Evolutionary conservation across 1,140 invertebrate genomes (phyloP).

Genomic region (Magallana ariakensis): DNA sequence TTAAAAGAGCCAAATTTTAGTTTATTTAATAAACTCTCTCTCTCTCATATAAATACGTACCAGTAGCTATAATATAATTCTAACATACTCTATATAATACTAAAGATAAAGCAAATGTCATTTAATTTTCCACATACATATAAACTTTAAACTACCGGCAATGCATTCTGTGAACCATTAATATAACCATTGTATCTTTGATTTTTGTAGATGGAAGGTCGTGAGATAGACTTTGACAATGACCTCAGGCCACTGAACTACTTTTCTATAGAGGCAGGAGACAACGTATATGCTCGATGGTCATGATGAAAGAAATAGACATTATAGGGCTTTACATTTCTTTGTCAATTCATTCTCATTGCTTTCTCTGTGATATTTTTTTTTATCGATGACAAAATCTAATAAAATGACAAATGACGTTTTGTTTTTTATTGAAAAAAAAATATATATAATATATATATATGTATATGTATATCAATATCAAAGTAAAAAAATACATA

Average conservation of each 20-base stretch:
- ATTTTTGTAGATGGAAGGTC: constrained; percentile 81
- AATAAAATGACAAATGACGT: neutral
- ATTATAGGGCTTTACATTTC: neutral
- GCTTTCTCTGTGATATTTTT: neutral
- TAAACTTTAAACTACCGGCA: no score
- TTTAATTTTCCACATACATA: no score
- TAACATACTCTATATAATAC: no score
- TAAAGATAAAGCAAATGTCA: no score
- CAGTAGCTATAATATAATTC: no score
- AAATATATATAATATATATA: no score
- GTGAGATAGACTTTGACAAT: constrained; percentile 89
- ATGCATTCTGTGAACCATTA: no score
- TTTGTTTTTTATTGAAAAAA: neutral
- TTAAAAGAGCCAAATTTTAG: no score
- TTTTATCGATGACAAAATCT: neutral
- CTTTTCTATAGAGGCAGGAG: constrained; percentile 91
- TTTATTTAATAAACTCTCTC: no score
- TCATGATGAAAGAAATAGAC: constrained; percentile 65
- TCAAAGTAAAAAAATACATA: no score
- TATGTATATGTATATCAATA: neutral
- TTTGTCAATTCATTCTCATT: neutral
- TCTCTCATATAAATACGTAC: no score
- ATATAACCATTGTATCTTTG: constrained; percentile 49
- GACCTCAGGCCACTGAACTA: constrained; percentile 89
- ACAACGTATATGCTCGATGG: constrained; percentile 87